A percentile compares a stretch with the other conserved stretches of the same genome.
Evolutionary conservation across 2,888 invertebrate genomes (phyloP).

Genomic region (Eumacrocentrus americanus): DNA sequence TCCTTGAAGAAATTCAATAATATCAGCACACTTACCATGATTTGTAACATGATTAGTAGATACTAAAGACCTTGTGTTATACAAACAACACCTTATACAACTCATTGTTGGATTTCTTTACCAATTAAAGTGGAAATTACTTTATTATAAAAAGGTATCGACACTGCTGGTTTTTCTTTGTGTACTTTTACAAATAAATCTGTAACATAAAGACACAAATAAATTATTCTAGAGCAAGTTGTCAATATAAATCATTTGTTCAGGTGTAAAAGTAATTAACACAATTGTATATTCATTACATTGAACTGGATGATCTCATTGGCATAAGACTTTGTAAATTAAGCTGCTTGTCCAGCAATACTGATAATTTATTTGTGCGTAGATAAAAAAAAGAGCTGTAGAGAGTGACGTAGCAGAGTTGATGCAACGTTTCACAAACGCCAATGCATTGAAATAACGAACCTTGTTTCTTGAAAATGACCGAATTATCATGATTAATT

Average conservation of each 20-base stretch:
- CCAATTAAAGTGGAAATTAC: neutral
- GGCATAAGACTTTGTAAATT: too few species aligned
- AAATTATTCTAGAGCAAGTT: neutral
- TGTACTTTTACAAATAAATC: constrained; percentile 25
- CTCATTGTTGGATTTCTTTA: constrained; percentile 47
- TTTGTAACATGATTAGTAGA: constrained; percentile 54
- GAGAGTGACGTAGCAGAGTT: constrained; percentile 27
- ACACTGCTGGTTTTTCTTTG: neutral
- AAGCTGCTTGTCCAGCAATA: neutral
- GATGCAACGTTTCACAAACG: constrained; percentile 27
- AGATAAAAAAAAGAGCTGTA: constrained; percentile 18
- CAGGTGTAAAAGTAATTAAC: too few species aligned
- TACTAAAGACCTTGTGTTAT: constrained; percentile 55
- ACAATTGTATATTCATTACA: too few species aligned
- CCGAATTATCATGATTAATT: neutral
- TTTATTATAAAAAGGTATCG: neutral
- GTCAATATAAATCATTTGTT: too few species aligned
- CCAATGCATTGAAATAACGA: constrained; percentile 34
- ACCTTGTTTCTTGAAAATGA: constrained; percentile 29
- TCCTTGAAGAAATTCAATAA: constrained; percentile 5
- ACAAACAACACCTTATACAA: constrained; percentile 58
- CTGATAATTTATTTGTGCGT: constrained; percentile 10
- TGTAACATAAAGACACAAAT: constrained; percentile 18
- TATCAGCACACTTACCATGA: constrained; percentile 48
- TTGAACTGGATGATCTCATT: too few species aligned